Conservation (phyloP, 2,888 invertebrate genomes). For the Onthophagus sagittarius region DNA sequence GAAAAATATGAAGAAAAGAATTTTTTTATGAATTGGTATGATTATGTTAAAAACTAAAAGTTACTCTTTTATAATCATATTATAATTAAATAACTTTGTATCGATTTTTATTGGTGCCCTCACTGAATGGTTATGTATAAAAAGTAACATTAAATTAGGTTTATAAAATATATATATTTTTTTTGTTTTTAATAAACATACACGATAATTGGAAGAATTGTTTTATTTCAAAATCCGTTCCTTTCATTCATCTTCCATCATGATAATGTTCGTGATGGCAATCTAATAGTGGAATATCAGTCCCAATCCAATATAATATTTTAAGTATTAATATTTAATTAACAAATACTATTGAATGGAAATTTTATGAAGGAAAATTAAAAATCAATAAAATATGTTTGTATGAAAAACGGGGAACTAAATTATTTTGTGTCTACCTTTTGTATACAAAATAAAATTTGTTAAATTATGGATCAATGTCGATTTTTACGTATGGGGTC, state of each 20-base stretch:
- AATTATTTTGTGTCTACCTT: neutral
- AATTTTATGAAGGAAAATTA: too few relatives aligned
- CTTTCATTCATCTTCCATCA: neutral
- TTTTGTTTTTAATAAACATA: slow-evolving; percentile 11
- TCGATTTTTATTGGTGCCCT: slow-evolving; percentile 25
- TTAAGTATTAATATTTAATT: too few relatives aligned
- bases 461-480: neutral
- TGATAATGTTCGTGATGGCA: neutral
- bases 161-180: slow-evolving; percentile 15
- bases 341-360: too few relatives aligned
- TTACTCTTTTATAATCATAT: slow-evolving; percentile 11
- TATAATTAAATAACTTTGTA: slow-evolving; percentile 16
- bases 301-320: too few relatives aligned
- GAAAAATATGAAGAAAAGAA: neutral
- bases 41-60: neutral
- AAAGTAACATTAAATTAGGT: slow-evolving; percentile 19
- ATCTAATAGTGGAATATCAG: neutral
- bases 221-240: neutral
- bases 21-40: neutral
- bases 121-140: slow-evolving; percentile 21
- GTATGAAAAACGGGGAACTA: too few relatives aligned
- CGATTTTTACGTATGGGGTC: neutral
- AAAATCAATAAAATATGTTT: too few relatives aligned
- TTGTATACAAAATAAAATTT: neutral
- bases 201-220: neutral